phyloP scores from a whole-genome alignment of 2,888 invertebrate species.

The Amphimallon solstitiale region DNA sequence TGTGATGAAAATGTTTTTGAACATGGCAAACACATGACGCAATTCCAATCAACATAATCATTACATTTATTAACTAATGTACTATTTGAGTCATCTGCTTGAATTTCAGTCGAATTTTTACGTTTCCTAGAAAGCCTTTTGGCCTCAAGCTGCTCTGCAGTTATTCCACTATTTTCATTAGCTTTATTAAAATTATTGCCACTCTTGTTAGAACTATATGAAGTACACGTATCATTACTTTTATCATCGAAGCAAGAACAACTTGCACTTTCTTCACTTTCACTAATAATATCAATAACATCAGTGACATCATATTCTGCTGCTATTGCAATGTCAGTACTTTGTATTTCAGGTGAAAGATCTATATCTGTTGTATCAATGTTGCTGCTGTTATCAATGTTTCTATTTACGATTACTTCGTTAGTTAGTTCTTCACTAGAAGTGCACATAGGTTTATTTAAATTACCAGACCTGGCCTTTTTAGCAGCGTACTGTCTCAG shows the following conservation, averaged over 20 bases:
- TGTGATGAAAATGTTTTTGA: constrained; percentile 64
- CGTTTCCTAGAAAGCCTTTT: constrained; percentile 12
- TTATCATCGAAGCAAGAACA: constrained; percentile 19
- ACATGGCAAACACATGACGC: constrained; percentile 67
- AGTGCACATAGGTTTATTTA: not conserved
- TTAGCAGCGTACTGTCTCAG: constrained; percentile 13
- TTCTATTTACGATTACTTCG: constrained; percentile 27
- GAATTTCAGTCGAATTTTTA: constrained; percentile 7
- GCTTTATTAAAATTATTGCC: too few species aligned
- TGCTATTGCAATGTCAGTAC: not conserved
- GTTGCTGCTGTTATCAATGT: constrained; percentile 21
- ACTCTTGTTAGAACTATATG: not conserved
- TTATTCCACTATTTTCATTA: not conserved
- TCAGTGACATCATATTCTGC: not conserved
- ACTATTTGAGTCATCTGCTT: constrained; percentile 48
- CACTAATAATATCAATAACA: not conserved
- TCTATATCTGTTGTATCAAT: constrained; percentile 6
- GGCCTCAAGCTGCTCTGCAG: not conserved
- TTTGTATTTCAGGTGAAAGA: not conserved
- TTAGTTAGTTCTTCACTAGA: not conserved
- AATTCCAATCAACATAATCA: constrained; percentile 62
- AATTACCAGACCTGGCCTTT: not conserved
- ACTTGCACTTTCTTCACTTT: constrained; percentile 6
- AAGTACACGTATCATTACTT: not conserved
- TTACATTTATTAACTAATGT: constrained; percentile 62